Base-by-base conservation (phyloP, 2,888 invertebrate species). In the Acanthosepion esculentum region DNA sequence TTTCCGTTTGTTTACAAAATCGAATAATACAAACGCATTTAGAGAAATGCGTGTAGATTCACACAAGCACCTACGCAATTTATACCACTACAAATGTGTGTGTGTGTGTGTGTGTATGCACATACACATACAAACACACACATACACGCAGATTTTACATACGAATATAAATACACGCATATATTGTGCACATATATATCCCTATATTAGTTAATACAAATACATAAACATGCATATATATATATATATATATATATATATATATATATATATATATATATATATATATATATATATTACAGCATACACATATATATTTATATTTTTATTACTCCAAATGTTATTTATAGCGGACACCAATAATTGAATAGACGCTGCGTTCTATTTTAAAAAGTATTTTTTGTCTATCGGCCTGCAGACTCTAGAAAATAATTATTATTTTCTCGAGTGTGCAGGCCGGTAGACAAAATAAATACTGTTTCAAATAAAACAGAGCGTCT, bases 231-330 rank as follows among this genome's bases (percentile, higher is more conserved):
- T 64, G 7, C 26, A 64, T 26, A 64, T 64, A 64, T 64, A 50
- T 92, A 48, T 48, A 92, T 92, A 92, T 92, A 92, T 92, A 92
- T 92, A 92, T 92, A 29, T 92, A 92, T 92, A 92, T 92, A 92
- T 92, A 92, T 92, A 92, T 92, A 33, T 78, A 78, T 33, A 33
- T 78, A 78, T 78, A 78, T 33, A 78, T 78, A 33, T 59, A 59
- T 59, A 26, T 59, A 59, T 23, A 6, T 59, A n/a, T n/a, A n/a
- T n/a, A n/a, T n/a, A n/a, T n/a, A n/a, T n/a, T n/a, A 20, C 20
- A 18, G 15, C 5, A 23, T 55, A 20, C 20, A 55, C 5, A 20
- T 55, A 18, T 92, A 15, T 92, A 41, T 41, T 41, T 41, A 41
- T 41, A 41, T 41, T 41, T 41, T 41, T 41, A 41, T 41, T 41